phyloP scores from a whole-genome alignment of 2,888 invertebrate genomes.

The Tolmerus cingulatus region DNA sequence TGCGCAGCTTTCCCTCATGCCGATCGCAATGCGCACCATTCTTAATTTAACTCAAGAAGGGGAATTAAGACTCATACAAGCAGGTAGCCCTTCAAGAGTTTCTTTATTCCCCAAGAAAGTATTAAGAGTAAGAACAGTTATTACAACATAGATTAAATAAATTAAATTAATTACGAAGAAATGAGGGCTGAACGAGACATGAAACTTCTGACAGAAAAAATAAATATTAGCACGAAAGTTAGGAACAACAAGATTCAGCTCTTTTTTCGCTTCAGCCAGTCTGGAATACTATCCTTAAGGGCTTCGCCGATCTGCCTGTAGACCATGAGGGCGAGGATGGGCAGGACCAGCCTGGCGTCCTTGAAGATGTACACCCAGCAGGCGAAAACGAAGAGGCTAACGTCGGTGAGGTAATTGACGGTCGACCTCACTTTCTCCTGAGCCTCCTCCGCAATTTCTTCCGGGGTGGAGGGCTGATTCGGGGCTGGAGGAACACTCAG shows the following conservation, averaged over 20 bases:
- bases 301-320: slow-evolving; percentile 79
- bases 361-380: slow-evolving; percentile 84
- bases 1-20: background rate
- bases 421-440: slow-evolving; percentile 74
- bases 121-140: slow-evolving; percentile 5
- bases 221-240: background rate
- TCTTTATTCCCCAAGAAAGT: background rate
- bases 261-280: slow-evolving; percentile 66
- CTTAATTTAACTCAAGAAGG: background rate
- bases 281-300: slow-evolving; percentile 68
- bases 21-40: background rate
- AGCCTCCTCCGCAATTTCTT: slow-evolving; percentile 70
- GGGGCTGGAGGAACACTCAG: background rate
- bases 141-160: slow-evolving; percentile 22
- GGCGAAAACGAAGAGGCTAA: slow-evolving; percentile 77
- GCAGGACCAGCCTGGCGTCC: slow-evolving; percentile 81
- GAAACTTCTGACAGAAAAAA: slow-evolving; percentile 1
- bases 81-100: background rate
- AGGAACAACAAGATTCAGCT: slow-evolving; percentile 50
- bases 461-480: slow-evolving; percentile 52
- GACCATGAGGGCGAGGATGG: slow-evolving; percentile 77
- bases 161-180: background rate
- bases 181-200: background rate
- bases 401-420: slow-evolving; percentile 77
- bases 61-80: background rate